phyloP scores from a whole-genome alignment of 2,888 invertebrate genomes.

The Stenodera caucasica region DNA sequence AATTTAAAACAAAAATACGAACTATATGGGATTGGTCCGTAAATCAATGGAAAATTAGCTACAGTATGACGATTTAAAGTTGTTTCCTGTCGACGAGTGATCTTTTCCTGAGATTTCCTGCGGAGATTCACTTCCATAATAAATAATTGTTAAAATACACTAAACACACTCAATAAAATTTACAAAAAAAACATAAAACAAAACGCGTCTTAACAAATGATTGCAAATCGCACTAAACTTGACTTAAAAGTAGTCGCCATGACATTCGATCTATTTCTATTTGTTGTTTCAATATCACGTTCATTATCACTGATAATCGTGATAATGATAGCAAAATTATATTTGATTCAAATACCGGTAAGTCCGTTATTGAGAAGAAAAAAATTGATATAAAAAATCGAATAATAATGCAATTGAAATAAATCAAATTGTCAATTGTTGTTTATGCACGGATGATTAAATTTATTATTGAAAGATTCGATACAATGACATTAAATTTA shows the following conservation, averaged over 20 bases:
- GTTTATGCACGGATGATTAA: not conserved
- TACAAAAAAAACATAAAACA: not conserved
- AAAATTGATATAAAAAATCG: too few relatives aligned
- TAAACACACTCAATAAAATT: not conserved
- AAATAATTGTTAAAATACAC: constrained; percentile 12
- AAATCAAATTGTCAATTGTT: not conserved
- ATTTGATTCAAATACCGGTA: too few relatives aligned
- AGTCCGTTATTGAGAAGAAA: too few relatives aligned
- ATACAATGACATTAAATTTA: not conserved
- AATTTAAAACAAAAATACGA: too few relatives aligned
- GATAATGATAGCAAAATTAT: not conserved
- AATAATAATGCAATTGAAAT: too few relatives aligned
- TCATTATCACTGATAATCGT: too few relatives aligned
- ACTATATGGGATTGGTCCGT: constrained; percentile 77
- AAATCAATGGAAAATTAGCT: constrained; percentile 70
- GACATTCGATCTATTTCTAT: not conserved
- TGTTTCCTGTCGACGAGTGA: constrained; percentile 41
- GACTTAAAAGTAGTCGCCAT: not conserved
- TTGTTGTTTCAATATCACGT: not conserved
- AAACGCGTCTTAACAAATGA: too few relatives aligned
- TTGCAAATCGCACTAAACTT: too few relatives aligned
- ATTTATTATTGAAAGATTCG: not conserved
- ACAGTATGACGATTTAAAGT: constrained; percentile 51
- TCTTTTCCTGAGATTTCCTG: constrained; percentile 44
- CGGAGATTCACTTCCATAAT: constrained; percentile 45